Base-by-base conservation (phyloP, 2,113 vertebrate species). In the Hippopotamus amphibius region DNA sequence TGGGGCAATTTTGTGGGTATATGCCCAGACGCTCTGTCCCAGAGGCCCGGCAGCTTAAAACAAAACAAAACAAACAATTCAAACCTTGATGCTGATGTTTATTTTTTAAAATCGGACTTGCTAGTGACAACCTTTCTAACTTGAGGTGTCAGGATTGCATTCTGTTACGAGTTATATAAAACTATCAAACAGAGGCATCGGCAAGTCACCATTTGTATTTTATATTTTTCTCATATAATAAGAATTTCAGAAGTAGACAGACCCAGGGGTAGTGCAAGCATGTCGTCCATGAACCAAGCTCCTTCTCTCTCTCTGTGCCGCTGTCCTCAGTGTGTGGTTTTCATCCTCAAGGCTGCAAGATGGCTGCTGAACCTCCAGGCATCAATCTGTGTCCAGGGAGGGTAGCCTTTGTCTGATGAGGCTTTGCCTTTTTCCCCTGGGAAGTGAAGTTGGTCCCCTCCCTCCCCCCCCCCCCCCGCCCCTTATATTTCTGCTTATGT, bases 51-150 rank as follows among this genome's bases (percentile, higher is more conserved):
- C 24, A 48, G 61, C 57, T 65, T 87, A 59, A 88, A 41, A 30
- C 30, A 81, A 37, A 50, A 33, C 33, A 65, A 9, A 46, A 22
- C 7, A 30, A 69, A n/a, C 3, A 14, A 19, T 43, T 82, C 61
- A 92, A 86, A 77, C 22, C 33, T 96, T 28, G 61, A 59, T 28
- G 26, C 37, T 80, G 26, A 63, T 59, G 37, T 17, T 43, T 81
- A 46, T 37, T 91, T 96, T 90, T 81, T 46, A 65, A 30, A 74
- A 53, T 2, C 65, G 86, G 48, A 53, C 14, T 92, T 92, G 33
- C 72, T 53, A 13, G 24, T n/a, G 57, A 84, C 61, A n/a, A 57
- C 15, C 22, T 37, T 69, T 46, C 74, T 83, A 37, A 59, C 10
- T 43, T 16, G 28, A 55, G 33, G 2, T 48, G 43, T 81, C 55